Percentiles rank a stretch among this genome's conserved stretches.
These are phyloP conservation scores for Amphibalanus amphitrite DNA, from an alignment of 1,140 invertebrate genomes.

Conservation along the genomic window DNA sequence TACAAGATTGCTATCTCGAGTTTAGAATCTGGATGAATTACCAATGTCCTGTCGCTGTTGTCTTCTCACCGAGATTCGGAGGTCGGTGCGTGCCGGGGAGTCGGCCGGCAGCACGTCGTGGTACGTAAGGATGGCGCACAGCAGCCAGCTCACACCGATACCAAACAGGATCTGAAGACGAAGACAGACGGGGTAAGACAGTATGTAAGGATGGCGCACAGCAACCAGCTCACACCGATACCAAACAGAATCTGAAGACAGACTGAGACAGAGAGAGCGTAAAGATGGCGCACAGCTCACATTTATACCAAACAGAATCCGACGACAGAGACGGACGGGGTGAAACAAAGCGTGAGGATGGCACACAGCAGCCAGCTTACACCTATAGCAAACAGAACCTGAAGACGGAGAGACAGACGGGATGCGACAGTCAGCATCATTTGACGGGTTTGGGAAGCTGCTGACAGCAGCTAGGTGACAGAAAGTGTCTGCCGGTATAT, in stretches of 20 bases:
- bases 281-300: slow-evolving; percentile 57
- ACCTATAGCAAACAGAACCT: slow-evolving; percentile 62
- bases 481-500: too few species aligned
- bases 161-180: slow-evolving; percentile 62
- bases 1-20: too few species aligned
- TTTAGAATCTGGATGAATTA: too few species aligned
- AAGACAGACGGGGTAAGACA: too few species aligned
- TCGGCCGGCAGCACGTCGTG: slow-evolving; percentile 42
- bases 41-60: too few species aligned
- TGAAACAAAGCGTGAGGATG: slow-evolving; percentile 57
- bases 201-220: slow-evolving; percentile 53
- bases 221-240: slow-evolving; percentile 57
- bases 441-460: too few species aligned
- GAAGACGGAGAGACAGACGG: too few species aligned
- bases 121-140: slow-evolving; percentile 53
- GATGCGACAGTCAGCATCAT: too few species aligned
- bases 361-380: slow-evolving; percentile 61
- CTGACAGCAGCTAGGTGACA: too few species aligned
- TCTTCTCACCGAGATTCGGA: too few species aligned
- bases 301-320: slow-evolving; percentile 57
- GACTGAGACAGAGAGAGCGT: too few species aligned
- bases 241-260: slow-evolving; percentile 62
- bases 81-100: slow-evolving; percentile 59
- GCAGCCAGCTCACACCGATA: slow-evolving; percentile 57
- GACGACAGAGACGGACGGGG: too few species aligned